Evolutionary conservation across 2,888 invertebrate species (phyloP).

Genomic region (Druceiella hillmani): DNA sequence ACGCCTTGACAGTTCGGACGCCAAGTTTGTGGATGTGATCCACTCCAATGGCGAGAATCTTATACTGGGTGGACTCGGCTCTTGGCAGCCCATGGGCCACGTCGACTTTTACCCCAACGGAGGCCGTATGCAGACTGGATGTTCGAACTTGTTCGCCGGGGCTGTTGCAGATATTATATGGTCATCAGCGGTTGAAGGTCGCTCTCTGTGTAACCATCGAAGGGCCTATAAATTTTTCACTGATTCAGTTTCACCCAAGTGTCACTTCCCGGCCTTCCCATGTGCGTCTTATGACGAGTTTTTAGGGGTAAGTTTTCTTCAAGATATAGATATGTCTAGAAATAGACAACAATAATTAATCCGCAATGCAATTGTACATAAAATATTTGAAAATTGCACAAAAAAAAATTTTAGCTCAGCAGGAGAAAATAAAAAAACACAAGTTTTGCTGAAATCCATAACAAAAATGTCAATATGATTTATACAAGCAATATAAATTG

Average conservation of each 20-base stretch:
- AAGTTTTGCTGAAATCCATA: background rate
- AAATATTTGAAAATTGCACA: no score
- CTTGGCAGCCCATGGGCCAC: constrained; percentile 88
- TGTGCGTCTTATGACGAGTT: constrained; percentile 83
- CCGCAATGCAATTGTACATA: constrained; percentile 1
- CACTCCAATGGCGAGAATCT: constrained; percentile 91
- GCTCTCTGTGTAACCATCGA: constrained; percentile 88
- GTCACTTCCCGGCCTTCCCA: constrained; percentile 87
- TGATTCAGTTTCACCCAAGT: constrained; percentile 86
- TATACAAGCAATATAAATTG: background rate
- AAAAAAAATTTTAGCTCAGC: no score
- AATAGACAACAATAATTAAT: constrained; percentile 45
- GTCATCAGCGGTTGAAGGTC: constrained; percentile 78
- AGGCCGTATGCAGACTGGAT: constrained; percentile 86
- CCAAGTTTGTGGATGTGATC: constrained; percentile 86
- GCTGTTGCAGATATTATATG: constrained; percentile 86
- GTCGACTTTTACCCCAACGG: constrained; percentile 92
- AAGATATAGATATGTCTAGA: constrained; percentile 71
- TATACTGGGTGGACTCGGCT: constrained; percentile 83
- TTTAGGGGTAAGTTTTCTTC: constrained; percentile 43
- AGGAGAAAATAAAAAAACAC: no score
- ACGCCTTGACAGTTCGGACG: constrained; percentile 78
- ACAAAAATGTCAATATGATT: background rate
- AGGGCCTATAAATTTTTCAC: constrained; percentile 93
- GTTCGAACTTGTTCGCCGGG: constrained; percentile 86